Conservation (phyloP, 2,797 vertebrate species). For the Rhincodon typus region DNA sequence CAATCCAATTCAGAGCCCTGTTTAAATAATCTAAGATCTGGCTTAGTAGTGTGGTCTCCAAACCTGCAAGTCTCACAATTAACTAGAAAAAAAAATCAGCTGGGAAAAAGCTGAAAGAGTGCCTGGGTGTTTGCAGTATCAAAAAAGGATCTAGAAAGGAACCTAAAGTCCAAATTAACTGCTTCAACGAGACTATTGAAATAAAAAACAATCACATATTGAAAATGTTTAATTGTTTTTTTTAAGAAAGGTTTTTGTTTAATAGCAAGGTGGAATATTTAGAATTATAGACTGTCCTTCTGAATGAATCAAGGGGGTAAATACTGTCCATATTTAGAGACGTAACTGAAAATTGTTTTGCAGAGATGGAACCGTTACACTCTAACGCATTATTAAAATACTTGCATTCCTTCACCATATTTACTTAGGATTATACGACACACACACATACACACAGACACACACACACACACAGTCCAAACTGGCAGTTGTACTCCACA, state of each 20-base stretch:
- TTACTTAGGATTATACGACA: background rate
- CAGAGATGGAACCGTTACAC: background rate
- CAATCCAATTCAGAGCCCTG: background rate
- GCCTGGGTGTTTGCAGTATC: background rate
- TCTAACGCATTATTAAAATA: background rate
- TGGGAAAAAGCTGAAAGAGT: background rate
- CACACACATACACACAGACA: background rate
- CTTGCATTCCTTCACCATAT: background rate
- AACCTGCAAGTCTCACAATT: background rate
- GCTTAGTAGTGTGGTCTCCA: background rate
- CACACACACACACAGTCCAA: background rate
- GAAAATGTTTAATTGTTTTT: background rate
- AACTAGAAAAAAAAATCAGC: background rate
- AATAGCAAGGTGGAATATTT: background rate
- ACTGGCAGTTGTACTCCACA: background rate
- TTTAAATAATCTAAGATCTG: background rate
- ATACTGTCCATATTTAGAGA: background rate
- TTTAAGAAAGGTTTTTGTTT: background rate
- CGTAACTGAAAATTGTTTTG: background rate
- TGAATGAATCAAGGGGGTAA: background rate
- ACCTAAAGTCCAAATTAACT: background rate
- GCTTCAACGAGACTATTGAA: background rate
- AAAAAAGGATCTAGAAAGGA: background rate
- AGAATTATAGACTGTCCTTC: background rate
- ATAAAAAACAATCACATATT: background rate